phyloP scores from a whole-genome alignment of 2,888 invertebrate genomes.

The Odontomyia ornata region DNA sequence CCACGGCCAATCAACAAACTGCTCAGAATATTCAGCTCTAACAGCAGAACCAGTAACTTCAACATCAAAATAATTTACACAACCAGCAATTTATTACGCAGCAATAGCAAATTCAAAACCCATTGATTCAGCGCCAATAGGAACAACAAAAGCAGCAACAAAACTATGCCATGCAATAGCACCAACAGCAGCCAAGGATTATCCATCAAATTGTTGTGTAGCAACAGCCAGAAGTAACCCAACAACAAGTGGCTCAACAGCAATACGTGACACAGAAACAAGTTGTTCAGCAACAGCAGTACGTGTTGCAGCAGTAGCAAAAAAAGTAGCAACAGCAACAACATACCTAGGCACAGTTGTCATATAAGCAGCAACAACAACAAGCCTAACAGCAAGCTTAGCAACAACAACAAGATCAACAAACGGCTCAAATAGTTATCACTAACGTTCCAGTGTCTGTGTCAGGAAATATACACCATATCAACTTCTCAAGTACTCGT shows the following conservation, averaged over 20 bases:
- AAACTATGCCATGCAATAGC: constrained; percentile 57
- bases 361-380: constrained; percentile 13
- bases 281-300: constrained; percentile 58
- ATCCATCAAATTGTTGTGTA: constrained; percentile 52
- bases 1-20: constrained; percentile 55
- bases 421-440: constrained; percentile 48
- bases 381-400: constrained; percentile 59
- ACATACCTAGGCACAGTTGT: not conserved
- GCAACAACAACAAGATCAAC: constrained; percentile 57
- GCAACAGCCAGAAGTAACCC: constrained; percentile 52
- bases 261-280: constrained; percentile 61
- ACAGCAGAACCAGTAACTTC: constrained; percentile 52
- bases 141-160: too few relatives aligned
- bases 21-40: constrained; percentile 57
- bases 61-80: constrained; percentile 45
- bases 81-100: constrained; percentile 65
- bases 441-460: constrained; percentile 40
- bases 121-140: constrained; percentile 64
- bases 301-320: constrained; percentile 56
- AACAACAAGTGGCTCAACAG: constrained; percentile 59
- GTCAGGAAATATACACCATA: constrained; percentile 47
- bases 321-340: constrained; percentile 19
- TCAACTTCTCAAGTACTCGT: constrained; percentile 50
- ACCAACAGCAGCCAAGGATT: constrained; percentile 57
- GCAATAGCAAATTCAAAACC: constrained; percentile 65